Evolutionary conservation across 2,888 invertebrate genomes (phyloP).

Genomic region (Dysmachus trigonus): DNA sequence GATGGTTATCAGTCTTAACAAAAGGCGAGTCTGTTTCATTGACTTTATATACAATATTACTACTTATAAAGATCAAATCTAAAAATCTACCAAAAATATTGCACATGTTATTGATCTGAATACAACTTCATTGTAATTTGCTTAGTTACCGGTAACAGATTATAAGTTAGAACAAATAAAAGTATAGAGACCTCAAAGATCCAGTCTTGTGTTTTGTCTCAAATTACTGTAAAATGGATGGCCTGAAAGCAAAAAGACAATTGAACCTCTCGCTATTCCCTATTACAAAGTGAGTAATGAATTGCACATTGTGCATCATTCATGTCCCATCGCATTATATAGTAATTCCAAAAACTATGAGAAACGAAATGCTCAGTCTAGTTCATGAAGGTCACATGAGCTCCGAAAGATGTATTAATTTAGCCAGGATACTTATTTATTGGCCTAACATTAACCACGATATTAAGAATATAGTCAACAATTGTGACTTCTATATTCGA

Average conservation of each 20-base stretch:
- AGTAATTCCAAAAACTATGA: neutral
- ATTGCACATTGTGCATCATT: neutral
- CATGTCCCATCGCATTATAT: neutral
- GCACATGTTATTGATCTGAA: too few species aligned
- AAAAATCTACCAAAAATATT: too few species aligned
- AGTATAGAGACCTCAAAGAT: neutral
- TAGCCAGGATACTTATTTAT: slow-evolving; percentile 39
- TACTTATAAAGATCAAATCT: too few species aligned
- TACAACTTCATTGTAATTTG: too few species aligned
- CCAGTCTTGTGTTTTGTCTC: neutral
- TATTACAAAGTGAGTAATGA: neutral
- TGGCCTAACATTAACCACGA: slow-evolving; percentile 49
- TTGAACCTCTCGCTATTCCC: neutral
- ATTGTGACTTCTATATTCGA: slow-evolving; percentile 49
- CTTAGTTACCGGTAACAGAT: too few species aligned
- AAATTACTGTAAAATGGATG: neutral
- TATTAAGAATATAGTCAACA: slow-evolving; percentile 46
- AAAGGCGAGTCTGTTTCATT: too few species aligned
- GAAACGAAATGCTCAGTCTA: neutral
- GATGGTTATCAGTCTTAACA: too few species aligned
- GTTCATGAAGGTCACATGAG: slow-evolving; percentile 47
- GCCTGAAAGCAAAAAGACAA: neutral
- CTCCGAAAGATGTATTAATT: slow-evolving; percentile 41
- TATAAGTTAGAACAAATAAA: neutral
- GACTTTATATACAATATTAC: too few species aligned